Conservation (phyloP, 1,140 invertebrate genomes). For the Marisa cornuarietis region DNA sequence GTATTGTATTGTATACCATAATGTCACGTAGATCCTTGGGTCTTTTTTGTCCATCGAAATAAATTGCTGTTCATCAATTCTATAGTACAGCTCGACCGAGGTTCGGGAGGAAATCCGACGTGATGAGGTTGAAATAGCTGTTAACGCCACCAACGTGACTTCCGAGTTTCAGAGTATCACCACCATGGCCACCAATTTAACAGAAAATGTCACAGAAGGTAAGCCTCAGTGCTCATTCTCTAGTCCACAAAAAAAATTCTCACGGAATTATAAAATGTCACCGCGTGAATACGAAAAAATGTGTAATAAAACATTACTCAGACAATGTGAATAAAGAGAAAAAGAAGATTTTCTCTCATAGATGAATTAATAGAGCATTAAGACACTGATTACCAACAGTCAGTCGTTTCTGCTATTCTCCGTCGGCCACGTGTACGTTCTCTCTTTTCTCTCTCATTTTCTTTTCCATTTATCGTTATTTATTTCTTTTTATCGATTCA, state of each 20-base stretch:
- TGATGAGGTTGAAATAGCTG: neutral
- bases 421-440: neutral
- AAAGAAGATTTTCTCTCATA: neutral
- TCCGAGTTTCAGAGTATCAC: conserved; percentile 5
- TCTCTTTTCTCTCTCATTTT: neutral
- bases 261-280: too few species aligned
- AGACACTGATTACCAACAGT: neutral
- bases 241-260: too few species aligned
- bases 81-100: conserved; percentile 20
- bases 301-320: neutral
- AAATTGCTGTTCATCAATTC: neutral
- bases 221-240: neutral
- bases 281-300: too few species aligned
- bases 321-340: neutral
- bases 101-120: conserved; percentile 5
- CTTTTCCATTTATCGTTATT: neutral
- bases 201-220: conserved; percentile 22
- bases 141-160: conserved; percentile 8
- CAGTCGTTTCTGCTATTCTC: neutral
- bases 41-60: neutral
- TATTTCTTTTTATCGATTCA: neutral
- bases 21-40: too few species aligned
- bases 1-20: too few species aligned
- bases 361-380: neutral
- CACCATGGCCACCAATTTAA: neutral